Base-by-base conservation (phyloP, 2,113 vertebrate genomes). In the Platichthys flesus region DNA sequence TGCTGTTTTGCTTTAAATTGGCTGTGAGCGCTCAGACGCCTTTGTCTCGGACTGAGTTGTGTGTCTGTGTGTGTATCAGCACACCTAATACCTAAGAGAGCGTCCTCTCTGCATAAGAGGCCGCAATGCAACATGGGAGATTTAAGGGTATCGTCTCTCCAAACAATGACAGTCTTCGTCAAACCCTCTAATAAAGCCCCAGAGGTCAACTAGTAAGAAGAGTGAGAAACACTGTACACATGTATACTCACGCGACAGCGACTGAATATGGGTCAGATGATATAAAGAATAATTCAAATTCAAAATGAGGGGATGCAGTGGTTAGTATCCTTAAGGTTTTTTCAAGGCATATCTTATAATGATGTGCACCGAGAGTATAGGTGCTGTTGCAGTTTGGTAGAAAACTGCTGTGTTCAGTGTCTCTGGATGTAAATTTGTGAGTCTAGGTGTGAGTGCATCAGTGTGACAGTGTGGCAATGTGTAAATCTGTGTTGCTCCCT, bases 1-100 rank as follows among this genome's bases (percentile, higher is more conserved):
- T 96, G 95, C 95, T 91, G 91, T 95, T 96, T 95, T 95, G 95
- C 95, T 96, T 95, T 96, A 97, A 97, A 97, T 97, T 98, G 96
- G 95, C 95, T 95, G 91, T 90, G 95, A 96, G 96, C 92, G 95
- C 94, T 95, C 90, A 18, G 74, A 79, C 74, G 72, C 67, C 58
- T 78, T 84, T 85, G 78, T 84, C 70, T 67, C 7, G 45, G 72
- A 74, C 56, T 66, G 68, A 79, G 61, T 79, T 10, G 61, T 67
- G 23, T 63, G 71, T 58, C 72, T 67, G 55, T 69, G 62, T 72
- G 63, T 72, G 67, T 40, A n/a, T 74, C 15, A 26, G 68, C 54
- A 60, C 74, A 74, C 13, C 62, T 21, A 51, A 37, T 28, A 35
- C 55, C 71, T 74, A 71, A 59, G 78, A 79, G 56, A 76, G 61